Percentiles rank a stretch among this genome's conserved stretches.
These are phyloP conservation scores for Hemithea aestivaria DNA, from an alignment of 2,888 invertebrate species.

Conservation along the genomic window DNA sequence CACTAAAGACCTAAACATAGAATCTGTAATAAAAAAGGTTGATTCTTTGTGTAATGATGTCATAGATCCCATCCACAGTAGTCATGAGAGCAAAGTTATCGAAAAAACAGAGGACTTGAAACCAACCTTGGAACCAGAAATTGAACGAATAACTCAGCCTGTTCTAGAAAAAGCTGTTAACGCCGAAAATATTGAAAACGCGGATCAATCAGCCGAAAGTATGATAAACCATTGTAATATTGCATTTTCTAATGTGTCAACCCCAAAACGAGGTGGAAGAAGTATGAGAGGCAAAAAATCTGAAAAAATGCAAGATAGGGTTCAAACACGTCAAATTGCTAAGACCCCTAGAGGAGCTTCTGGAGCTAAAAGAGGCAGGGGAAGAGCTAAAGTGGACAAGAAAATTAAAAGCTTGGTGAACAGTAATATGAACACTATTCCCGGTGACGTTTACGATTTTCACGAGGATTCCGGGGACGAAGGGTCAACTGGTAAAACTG, in stretches of 20 bases:
- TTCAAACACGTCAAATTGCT: constrained; percentile 69
- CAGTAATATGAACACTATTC: constrained; percentile 77
- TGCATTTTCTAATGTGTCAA: constrained; percentile 30
- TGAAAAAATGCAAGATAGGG: constrained; percentile 58
- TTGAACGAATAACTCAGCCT: constrained; percentile 7
- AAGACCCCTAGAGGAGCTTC: constrained; percentile 57
- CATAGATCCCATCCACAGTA: constrained; percentile 36
- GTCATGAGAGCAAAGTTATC: constrained; percentile 20
- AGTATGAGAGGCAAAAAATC: constrained; percentile 61
- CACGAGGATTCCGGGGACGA: constrained; percentile 94
- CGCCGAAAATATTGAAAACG: constrained; percentile 25
- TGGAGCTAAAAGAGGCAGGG: constrained; percentile 68
- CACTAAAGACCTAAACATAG: constrained; percentile 88
- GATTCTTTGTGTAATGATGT: constrained; percentile 81
- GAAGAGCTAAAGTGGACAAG: constrained; percentile 74
- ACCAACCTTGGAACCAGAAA: constrained; percentile 7
- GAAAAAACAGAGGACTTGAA: constrained; percentile 17
- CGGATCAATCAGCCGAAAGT: constrained; percentile 25
- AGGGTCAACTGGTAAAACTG: constrained; percentile 64
- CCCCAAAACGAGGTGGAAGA: constrained; percentile 67
- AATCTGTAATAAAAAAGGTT: constrained; percentile 89
- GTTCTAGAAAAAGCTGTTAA: constrained; percentile 3
- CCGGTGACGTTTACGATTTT: constrained; percentile 93
- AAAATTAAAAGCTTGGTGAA: constrained; percentile 67
- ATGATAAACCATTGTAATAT: constrained; percentile 31